Base-by-base conservation (phyloP, 2,797 vertebrate genomes). In the Borostomias antarcticus region DNA sequence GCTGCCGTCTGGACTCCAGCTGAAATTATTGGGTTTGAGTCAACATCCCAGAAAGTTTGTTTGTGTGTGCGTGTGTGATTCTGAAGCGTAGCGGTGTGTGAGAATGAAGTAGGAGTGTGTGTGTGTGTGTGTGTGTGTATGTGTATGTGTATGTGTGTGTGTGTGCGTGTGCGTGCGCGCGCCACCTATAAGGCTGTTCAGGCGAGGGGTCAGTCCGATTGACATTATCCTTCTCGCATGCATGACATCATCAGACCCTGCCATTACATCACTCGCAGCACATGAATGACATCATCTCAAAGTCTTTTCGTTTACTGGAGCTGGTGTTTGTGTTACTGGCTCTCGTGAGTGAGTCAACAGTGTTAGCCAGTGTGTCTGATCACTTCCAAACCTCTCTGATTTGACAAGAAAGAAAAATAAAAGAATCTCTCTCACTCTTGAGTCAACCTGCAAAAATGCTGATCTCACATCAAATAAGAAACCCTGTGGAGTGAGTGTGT, bases 391-490 rank as follows among this genome's bases (percentile, higher is more conserved):
- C 65, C 74, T 80, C 76, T 76, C 70, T 69, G 77, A 74, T 76
- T 43, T 32, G 66, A 65, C 35, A 62, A 80, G 45, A 84, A 80
- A 58, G 62, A 74, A 69, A 51, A 19, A 66, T 66, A 77, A 73
- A 66, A 79, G 72, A 77, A 81, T 72, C 78, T 65, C 70, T 73
- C 67, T 78, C 81, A 75, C 73, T 65, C 19, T 11, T 85, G 77
- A 84, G 72, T 88, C 85, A 83, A 69, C 69, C 67, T 69, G 53
- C 71, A 85, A 81, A 72, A 72, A 86, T 86, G 77, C 79, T 80
- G 72, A 79, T 76, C 80, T 81, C 69, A 78, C 60, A 58, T 75
- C 68, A 73, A 62, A 47, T 70, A 58, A 30, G 52, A n/a, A 8
- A 54, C 28, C 26, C 28, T 29, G 48, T 50, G 19, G 47, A 19